Evolutionary conservation across 2,113 vertebrate species (phyloP), one percentile per base, ranked within the genome.

Genomic region (Aegypius monachus): DNA sequence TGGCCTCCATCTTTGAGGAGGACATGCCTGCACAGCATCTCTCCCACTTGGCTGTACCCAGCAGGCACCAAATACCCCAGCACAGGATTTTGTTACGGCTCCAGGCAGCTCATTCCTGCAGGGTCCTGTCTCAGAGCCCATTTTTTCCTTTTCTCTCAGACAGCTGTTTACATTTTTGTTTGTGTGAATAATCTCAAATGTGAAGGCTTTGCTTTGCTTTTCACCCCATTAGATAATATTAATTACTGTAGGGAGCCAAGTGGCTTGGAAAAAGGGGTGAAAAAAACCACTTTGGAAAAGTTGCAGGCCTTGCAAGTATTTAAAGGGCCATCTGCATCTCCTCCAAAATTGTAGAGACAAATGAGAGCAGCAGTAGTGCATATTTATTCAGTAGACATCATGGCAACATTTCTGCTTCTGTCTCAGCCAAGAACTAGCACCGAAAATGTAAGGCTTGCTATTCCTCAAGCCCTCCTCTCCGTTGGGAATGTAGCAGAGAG

Each of bases 151-250:
- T 31, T 81, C 63, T 84, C 55, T 88, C 86, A 81, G 94, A 70
- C 84, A 94, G 93, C 96, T 93, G 88, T 94, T 96, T 95, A 95
- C 96, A 94, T 96, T 96, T 94, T 61, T 87, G 89, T 91, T 95
- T 96, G 89, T 45, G 91, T 91, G 95, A 96, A 96, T 90, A 95
- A 97, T 97, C 93, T 96, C 86, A 97, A 85, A 85, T 91, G 94
- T 58, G 95, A 95, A 95, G 66, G 71, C 81, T 95, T 81, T 31
- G 56, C 83, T 92, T 94, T 88, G 62, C 96, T 91, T 95, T 94
- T 93, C 74, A 85, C 71, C 71, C 84, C 38, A 82, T 86, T 97
- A 94, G 91, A 95, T 95, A 94, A 90, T 93, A 96, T 93, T 94
- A 95, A 95, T 96, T 96, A 91, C 78, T 31, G n/a, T 29, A 83